A percentile compares a stretch with the other conserved stretches of the same genome.
Evolutionary conservation across 1,140 invertebrate genomes (phyloP).

Genomic region (Drosophila nigromelanica): DNA sequence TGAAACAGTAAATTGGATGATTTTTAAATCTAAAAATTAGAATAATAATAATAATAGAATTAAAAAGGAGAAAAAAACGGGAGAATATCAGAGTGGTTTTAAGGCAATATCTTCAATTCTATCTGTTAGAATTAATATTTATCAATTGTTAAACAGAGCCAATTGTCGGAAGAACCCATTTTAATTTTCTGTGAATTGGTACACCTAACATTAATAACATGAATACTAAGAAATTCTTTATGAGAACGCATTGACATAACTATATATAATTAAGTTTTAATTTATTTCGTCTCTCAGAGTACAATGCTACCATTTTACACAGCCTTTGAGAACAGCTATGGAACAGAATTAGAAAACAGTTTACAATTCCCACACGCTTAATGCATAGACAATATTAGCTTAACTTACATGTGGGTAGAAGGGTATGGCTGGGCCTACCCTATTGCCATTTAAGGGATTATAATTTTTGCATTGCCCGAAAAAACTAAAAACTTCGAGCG

Average conservation of each 20-base stretch:
- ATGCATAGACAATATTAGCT: slow-evolving; percentile 9
- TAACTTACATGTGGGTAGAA: not conserved
- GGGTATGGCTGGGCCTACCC: slow-evolving; percentile 25
- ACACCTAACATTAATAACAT: too few relatives aligned
- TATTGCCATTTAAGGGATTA: slow-evolving; percentile 74
- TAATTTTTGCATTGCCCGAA: slow-evolving; percentile 65
- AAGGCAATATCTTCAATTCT: too few relatives aligned
- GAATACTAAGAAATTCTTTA: not conserved
- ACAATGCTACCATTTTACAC: not conserved
- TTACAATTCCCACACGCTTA: slow-evolving; percentile 5
- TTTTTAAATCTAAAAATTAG: too few relatives aligned
- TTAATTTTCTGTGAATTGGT: too few relatives aligned
- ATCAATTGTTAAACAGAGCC: too few relatives aligned
- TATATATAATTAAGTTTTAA: too few relatives aligned
- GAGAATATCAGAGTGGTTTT: too few relatives aligned
- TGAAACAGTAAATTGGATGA: too few relatives aligned
- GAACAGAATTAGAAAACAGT: slow-evolving; percentile 26
- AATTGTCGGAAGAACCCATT: too few relatives aligned
- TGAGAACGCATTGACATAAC: not conserved
- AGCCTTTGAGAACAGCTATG: not conserved
- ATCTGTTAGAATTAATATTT: too few relatives aligned
- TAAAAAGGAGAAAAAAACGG: too few relatives aligned
- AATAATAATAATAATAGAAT: too few relatives aligned
- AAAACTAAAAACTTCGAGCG: slow-evolving; percentile 70
- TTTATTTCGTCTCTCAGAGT: not conserved